Conservation (phyloP, 2,113 vertebrate genomes). For the Junco hyemalis region DNA sequence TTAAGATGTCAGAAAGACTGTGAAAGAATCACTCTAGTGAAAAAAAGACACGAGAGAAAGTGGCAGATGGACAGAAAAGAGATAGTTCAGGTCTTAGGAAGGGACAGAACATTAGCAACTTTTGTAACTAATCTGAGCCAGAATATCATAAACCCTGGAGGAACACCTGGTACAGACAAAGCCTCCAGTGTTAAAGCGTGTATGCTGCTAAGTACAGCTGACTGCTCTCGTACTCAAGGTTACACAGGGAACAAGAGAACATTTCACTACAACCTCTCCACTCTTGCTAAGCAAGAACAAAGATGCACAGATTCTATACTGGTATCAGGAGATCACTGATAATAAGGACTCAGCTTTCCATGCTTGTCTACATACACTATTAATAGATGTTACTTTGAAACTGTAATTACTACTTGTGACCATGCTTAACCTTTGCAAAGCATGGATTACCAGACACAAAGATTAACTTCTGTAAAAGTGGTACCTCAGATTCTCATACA, state of each 20-base stretch:
- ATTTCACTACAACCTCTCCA: constrained; percentile 12
- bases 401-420: constrained; percentile 41
- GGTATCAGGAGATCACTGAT: background rate
- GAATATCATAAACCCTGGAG: background rate
- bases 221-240: constrained; percentile 12
- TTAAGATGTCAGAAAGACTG: background rate
- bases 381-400: constrained; percentile 45
- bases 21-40: background rate
- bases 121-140: background rate
- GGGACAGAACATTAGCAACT: background rate
- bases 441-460: background rate
- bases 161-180: constrained; percentile 1
- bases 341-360: constrained; percentile 18
- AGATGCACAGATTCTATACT: background rate
- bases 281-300: constrained; percentile 22
- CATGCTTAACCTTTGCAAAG: background rate
- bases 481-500: background rate
- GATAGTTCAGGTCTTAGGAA: background rate
- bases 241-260: background rate
- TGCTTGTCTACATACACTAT: background rate
- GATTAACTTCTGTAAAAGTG: constrained; percentile 26
- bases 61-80: background rate
- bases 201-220: background rate
- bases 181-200: background rate
- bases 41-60: background rate